Evolutionary conservation across 2,113 vertebrate species (phyloP).

Genomic region (Aix galericulata): DNA sequence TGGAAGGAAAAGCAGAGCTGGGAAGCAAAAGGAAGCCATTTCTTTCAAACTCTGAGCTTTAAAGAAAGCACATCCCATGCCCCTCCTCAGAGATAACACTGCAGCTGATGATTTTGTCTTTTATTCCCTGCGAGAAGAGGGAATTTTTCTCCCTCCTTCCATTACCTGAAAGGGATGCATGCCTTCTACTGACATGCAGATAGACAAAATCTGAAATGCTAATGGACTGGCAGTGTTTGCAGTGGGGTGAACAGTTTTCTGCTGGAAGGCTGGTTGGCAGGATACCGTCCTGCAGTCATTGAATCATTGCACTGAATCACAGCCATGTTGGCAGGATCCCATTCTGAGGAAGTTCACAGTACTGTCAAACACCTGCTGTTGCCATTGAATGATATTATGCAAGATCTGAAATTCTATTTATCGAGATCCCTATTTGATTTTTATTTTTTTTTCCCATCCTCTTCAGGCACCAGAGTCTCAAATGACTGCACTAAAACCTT

Average conservation of each 20-base stretch:
- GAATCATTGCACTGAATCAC: conserved; percentile 82
- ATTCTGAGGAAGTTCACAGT: conserved; percentile 82
- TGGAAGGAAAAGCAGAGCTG: conserved; percentile 1
- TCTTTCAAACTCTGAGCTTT: conserved; percentile 20
- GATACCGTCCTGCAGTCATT: conserved; percentile 66
- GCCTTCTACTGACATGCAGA: conserved; percentile 38
- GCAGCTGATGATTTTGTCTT: conserved; percentile 48
- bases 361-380: conserved; percentile 83
- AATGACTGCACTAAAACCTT: conserved; percentile 65
- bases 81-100: conserved; percentile 24
- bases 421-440: conserved; percentile 73
- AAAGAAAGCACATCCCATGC: background rate
- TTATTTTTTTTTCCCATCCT: background rate
- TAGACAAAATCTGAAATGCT: conserved; percentile 71
- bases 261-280: conserved; percentile 74
- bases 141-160: background rate
- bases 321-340: conserved; percentile 79
- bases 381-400: conserved; percentile 80
- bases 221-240: conserved; percentile 67
- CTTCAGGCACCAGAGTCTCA: conserved; percentile 53
- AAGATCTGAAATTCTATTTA: conserved; percentile 80
- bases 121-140: conserved; percentile 30
- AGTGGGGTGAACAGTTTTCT: conserved; percentile 62
- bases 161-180: conserved; percentile 62
- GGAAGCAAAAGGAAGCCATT: background rate